Conservation (phyloP, 2,113 vertebrate species). For the Melozone crissalis region DNA sequence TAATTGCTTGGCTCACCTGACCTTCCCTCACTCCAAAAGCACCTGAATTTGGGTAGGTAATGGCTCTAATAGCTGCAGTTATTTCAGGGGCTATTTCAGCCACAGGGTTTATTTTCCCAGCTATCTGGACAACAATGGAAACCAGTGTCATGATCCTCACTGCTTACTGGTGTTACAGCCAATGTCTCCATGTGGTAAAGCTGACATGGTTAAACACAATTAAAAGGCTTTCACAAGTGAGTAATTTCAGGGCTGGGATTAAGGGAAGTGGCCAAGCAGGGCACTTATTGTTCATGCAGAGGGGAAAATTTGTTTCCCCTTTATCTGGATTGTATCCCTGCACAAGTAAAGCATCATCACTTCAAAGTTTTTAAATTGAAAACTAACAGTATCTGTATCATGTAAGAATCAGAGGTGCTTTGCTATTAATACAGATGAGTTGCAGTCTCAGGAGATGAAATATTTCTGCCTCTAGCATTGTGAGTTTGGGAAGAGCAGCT, state of each 20-base stretch:
- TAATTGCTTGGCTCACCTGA: not conserved
- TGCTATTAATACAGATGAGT: not conserved
- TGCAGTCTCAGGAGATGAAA: not conserved
- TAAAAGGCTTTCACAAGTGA: slow-evolving; percentile 37
- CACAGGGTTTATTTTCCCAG: slow-evolving; percentile 2
- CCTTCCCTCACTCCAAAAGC: not conserved
- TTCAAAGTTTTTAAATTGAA: not conserved
- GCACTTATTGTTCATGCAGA: not conserved
- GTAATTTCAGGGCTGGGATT: slow-evolving; percentile 30
- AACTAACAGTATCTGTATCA: not conserved
- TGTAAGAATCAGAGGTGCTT: not conserved
- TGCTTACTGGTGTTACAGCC: not conserved
- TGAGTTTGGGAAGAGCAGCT: not conserved
- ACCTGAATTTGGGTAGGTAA: not conserved
- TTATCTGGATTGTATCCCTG: not conserved
- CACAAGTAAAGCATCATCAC: not conserved
- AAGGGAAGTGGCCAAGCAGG: slow-evolving; percentile 39
- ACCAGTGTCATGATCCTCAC: not conserved
- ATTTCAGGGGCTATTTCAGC: not conserved
- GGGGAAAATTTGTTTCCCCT: not conserved
- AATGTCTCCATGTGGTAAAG: not conserved
- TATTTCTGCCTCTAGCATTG: not conserved
- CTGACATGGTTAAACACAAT: not conserved
- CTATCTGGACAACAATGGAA: not conserved
- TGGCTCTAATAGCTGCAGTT: not conserved